A percentile compares a stretch with the other conserved stretches of the same genome.
These are phyloP conservation scores for Mycalesis mineus DNA, from an alignment of 2,888 invertebrate genomes.

Conservation along the genomic window DNA sequence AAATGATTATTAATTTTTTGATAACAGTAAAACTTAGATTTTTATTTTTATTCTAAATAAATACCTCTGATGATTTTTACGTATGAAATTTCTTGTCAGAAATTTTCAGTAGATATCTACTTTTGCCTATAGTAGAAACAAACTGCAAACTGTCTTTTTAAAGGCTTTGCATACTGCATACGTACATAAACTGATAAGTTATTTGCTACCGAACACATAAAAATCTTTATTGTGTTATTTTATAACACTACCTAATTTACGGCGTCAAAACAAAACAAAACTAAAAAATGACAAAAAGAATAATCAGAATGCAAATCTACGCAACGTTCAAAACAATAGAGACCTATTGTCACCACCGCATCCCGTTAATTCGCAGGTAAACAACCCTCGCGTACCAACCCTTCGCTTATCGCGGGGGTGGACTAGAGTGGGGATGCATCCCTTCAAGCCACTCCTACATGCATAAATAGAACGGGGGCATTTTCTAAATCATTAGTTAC, in stretches of 20 bases:
- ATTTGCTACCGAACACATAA: neutral
- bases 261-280: constrained; percentile 21
- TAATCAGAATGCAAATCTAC: constrained; percentile 10
- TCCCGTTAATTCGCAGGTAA: constrained; percentile 31
- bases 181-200: no score
- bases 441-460: constrained; percentile 30
- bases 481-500: constrained; percentile 25
- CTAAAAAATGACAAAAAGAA: neutral
- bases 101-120: no score
- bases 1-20: no score
- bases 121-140: no score
- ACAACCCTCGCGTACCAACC: constrained; percentile 23
- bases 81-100: no score
- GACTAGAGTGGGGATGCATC: constrained; percentile 28
- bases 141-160: no score
- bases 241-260: constrained; percentile 12
- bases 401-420: constrained; percentile 3
- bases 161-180: no score
- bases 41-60: no score
- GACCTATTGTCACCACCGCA: constrained; percentile 19
- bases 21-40: no score
- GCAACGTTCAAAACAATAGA: constrained; percentile 21
- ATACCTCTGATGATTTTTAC: no score
- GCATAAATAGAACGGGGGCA: constrained; percentile 32
- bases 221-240: neutral